phyloP scores from a whole-genome alignment of 2,113 vertebrate genomes.

The Cryptotis parvus region DNA sequence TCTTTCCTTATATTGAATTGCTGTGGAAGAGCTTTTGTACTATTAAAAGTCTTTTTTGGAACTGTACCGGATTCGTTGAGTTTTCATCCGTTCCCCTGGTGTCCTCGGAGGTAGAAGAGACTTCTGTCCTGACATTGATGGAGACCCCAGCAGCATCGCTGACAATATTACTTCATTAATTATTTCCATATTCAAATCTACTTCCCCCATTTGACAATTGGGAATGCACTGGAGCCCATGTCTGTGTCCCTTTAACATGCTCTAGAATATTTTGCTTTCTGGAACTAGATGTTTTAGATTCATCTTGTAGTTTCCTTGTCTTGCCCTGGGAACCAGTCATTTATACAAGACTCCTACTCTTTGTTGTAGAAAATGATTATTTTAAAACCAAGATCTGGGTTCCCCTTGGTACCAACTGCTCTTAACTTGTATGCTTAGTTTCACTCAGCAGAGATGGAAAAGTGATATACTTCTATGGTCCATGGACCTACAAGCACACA shows the following conservation, averaged over 20 bases:
- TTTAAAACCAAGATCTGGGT: background rate
- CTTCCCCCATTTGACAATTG: background rate
- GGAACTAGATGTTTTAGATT: background rate
- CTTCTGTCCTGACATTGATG: too few species aligned
- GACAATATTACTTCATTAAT: background rate
- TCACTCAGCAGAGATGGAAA: background rate
- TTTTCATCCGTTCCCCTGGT: too few species aligned
- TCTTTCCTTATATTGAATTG: too few species aligned
- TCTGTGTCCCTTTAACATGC: background rate
- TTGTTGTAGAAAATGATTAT: constrained; percentile 8
- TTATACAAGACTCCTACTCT: background rate
- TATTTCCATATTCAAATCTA: background rate
- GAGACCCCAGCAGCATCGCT: too few species aligned
- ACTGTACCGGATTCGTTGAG: too few species aligned
- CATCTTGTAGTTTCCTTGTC: background rate
- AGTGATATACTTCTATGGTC: background rate
- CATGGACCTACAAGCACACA: background rate
- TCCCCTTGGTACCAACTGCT: background rate
- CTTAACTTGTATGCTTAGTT: background rate
- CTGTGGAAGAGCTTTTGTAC: too few species aligned
- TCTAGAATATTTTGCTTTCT: background rate
- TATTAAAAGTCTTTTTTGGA: too few species aligned
- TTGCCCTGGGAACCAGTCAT: background rate
- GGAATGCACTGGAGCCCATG: background rate
- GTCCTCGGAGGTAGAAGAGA: too few species aligned